phyloP scores from a whole-genome alignment of 2,888 invertebrate species.

The Oligia fasciuncula region DNA sequence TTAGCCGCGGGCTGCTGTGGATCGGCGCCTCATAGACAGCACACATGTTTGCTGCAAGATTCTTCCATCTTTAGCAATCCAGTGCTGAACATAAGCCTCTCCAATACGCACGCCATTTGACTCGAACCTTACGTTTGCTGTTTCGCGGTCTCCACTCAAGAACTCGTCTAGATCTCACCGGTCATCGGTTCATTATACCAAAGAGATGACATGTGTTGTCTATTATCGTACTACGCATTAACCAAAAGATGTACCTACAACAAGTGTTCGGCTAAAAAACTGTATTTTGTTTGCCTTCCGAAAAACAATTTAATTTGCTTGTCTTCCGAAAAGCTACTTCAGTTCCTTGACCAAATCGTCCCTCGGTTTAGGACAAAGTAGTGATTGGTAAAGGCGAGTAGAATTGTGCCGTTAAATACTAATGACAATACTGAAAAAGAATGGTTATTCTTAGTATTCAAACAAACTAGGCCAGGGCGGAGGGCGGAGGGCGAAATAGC shows the following conservation, averaged over 20 bases:
- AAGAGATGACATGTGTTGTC: neutral
- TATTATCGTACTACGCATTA: neutral
- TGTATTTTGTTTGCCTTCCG: neutral
- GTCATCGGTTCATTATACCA: neutral
- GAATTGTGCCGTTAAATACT: neutral
- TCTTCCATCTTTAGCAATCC: neutral
- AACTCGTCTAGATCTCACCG: neutral
- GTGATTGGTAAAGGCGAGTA: neutral
- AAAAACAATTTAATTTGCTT: neutral
- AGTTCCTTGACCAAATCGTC: neutral
- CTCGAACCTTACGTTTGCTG: neutral
- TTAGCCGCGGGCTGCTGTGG: neutral
- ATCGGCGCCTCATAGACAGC: neutral
- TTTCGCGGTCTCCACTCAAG: neutral
- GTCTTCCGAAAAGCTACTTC: neutral
- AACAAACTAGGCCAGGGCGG: neutral
- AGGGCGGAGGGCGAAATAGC: neutral
- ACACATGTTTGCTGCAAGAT: neutral
- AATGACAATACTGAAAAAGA: neutral
- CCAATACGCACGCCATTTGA: neutral
- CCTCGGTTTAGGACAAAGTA: neutral
- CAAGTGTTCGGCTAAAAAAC: neutral
- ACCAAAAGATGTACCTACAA: neutral
- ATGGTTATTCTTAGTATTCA: neutral
- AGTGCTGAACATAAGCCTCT: neutral